Percentiles rank a stretch among this genome's conserved stretches.
Evolutionary conservation across 2,797 vertebrate species (phyloP).

Genomic region (Dromococcyx pavoninus): DNA sequence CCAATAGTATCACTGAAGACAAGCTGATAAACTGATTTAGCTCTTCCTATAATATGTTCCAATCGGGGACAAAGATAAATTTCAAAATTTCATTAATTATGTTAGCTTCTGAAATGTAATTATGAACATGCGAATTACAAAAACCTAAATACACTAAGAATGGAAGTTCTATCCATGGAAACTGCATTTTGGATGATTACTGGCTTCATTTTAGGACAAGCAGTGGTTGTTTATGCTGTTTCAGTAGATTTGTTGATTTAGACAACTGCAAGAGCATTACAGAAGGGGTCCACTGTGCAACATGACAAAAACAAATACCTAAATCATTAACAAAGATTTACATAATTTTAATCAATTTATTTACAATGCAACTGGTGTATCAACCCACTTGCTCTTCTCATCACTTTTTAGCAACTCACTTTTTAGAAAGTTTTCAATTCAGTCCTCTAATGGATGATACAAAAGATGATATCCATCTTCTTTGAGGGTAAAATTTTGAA

Average conservation of each 20-base stretch:
- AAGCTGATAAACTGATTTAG: neutral
- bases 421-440: neutral
- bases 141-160: neutral
- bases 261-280: neutral
- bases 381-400: neutral
- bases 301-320: neutral
- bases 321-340: neutral
- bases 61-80: neutral
- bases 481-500: neutral
- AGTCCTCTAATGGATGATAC: neutral
- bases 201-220: neutral
- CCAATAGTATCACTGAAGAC: neutral
- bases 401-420: neutral
- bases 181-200: neutral
- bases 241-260: neutral
- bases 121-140: neutral
- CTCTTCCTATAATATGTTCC: neutral
- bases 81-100: neutral
- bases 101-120: neutral
- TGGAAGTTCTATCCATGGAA: neutral
- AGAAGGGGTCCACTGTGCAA: neutral
- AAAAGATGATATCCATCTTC: neutral
- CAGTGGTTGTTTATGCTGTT: neutral
- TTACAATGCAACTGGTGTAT: neutral
- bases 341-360: neutral